Conservation (phyloP, 2,113 vertebrate species). For the Oncorhynchus gorbuscha region DNA sequence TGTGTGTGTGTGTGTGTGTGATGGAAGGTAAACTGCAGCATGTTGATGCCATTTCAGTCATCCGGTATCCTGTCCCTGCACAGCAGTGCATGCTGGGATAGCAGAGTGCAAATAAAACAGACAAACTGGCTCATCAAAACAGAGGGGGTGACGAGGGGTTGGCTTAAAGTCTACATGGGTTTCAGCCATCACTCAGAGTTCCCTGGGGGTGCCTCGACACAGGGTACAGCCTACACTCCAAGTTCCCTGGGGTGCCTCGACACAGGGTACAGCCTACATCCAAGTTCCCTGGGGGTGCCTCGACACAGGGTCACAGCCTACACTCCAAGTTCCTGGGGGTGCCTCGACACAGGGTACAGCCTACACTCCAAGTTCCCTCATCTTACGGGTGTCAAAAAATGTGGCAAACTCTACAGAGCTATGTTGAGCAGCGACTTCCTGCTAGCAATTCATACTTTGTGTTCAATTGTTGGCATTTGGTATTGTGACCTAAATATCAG, state of each 20-base stretch:
- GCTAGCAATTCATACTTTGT: neutral
- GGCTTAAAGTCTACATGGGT: conserved; percentile 32
- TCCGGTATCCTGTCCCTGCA: conserved; percentile 47
- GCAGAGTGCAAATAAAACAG: conserved; percentile 37
- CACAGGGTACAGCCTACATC: too few species aligned
- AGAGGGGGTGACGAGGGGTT: conserved; percentile 36
- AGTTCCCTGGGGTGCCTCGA: too few species aligned
- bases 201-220: too few species aligned
- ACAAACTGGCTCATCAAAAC: conserved; percentile 60
- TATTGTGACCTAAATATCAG: too few species aligned
- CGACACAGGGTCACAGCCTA: too few species aligned
- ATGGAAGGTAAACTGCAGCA: too few species aligned
- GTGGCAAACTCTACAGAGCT: neutral
- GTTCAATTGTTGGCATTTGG: neutral
- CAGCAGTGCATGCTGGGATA: conserved; percentile 17
- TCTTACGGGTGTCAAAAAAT: neutral
- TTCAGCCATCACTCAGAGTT: too few species aligned
- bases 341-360: too few species aligned
- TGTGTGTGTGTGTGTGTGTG: conserved; percentile 4
- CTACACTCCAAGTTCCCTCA: too few species aligned
- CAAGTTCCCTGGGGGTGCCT: too few species aligned
- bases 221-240: too few species aligned
- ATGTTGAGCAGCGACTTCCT: neutral
- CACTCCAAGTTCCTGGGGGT: too few species aligned
- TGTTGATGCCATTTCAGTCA: conserved; percentile 61